Conservation (phyloP, 2,888 invertebrate species). For the Apotomis turbidana region DNA sequence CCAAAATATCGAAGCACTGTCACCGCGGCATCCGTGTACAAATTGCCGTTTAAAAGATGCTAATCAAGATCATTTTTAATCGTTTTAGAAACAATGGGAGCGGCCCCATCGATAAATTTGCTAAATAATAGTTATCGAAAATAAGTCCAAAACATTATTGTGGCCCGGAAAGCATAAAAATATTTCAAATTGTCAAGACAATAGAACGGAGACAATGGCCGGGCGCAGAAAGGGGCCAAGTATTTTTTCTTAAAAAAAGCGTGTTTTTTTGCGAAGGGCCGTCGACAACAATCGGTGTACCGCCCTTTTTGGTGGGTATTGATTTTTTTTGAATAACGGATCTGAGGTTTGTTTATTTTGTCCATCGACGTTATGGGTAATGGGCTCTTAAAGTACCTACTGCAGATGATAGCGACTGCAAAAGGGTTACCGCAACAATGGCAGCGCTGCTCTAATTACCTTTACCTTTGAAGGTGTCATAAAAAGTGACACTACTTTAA, state of each 20-base stretch:
- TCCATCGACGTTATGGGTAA: slow-evolving; percentile 67
- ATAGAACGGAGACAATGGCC: slow-evolving; percentile 79
- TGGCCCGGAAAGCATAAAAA: slow-evolving; percentile 82
- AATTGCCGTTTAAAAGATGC: slow-evolving; percentile 66
- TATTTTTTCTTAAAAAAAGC: slow-evolving; percentile 65
- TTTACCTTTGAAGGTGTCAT: slow-evolving; percentile 12
- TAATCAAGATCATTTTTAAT: slow-evolving; percentile 49
- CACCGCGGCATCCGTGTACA: slow-evolving; percentile 69
- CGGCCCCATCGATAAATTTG: slow-evolving; percentile 71
- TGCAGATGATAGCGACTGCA: slow-evolving; percentile 36
- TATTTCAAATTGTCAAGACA: slow-evolving; percentile 81
- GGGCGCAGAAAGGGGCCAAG: slow-evolving; percentile 74
- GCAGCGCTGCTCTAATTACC: slow-evolving; percentile 39
- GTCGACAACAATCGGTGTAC: slow-evolving; percentile 75
- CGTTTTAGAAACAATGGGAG: slow-evolving; percentile 53
- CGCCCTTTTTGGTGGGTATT: slow-evolving; percentile 64
- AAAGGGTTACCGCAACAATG: slow-evolving; percentile 33
- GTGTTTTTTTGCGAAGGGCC: slow-evolving; percentile 73
- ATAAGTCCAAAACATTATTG: slow-evolving; percentile 79
- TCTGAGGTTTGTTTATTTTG: slow-evolving; percentile 76
- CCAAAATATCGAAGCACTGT: slow-evolving; percentile 57
- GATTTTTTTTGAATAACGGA: slow-evolving; percentile 74
- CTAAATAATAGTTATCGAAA: slow-evolving; percentile 82
- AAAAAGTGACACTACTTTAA: slow-evolving; percentile 7
- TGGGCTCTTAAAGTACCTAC: slow-evolving; percentile 59